These are phyloP conservation scores for Stylophora pistillata DNA, from an alignment of 64 coral and sea anemone species.

Conservation along the genomic window DNA sequence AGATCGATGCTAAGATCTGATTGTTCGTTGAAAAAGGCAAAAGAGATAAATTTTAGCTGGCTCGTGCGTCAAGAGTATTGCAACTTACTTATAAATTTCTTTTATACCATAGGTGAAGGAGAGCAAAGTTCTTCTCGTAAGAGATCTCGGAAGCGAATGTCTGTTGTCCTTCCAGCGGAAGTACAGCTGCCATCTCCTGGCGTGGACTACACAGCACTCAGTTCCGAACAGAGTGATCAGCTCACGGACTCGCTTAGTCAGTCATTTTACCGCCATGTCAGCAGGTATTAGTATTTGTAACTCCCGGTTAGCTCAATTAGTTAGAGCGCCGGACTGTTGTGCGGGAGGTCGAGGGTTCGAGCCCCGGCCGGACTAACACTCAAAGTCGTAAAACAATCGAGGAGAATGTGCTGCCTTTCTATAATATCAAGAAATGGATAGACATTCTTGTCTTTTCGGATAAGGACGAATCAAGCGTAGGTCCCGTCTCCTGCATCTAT, in stretches of 20 bases:
- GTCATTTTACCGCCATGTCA: constrained; percentile 76
- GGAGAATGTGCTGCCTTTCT: no score
- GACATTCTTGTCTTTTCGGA: no score
- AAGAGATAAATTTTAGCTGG: background rate
- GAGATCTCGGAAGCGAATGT: constrained; percentile 30
- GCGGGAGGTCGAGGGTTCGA: no score
- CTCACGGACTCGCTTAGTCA: constrained; percentile 72
- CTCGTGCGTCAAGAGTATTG: background rate
- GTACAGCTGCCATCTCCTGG: constrained; percentile 69
- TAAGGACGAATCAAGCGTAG: no score
- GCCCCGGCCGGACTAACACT: no score
- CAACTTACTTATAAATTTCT: background rate
- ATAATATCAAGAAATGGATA: no score
- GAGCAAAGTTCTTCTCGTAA: background rate
- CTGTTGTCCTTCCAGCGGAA: constrained; percentile 78
- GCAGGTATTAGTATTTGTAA: constrained; percentile 50
- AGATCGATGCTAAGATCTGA: no score
- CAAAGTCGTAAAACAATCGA: no score
- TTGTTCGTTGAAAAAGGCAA: background rate
- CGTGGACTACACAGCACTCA: constrained; percentile 74
- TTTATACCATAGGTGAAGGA: constrained; percentile 22
- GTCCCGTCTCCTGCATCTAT: no score
- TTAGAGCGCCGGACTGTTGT: no score
- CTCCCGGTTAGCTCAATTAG: no score
- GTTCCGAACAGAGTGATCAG: constrained; percentile 46